phyloP scores from a whole-genome alignment of 2,113 vertebrate species.

The Vanacampus margaritifer region DNA sequence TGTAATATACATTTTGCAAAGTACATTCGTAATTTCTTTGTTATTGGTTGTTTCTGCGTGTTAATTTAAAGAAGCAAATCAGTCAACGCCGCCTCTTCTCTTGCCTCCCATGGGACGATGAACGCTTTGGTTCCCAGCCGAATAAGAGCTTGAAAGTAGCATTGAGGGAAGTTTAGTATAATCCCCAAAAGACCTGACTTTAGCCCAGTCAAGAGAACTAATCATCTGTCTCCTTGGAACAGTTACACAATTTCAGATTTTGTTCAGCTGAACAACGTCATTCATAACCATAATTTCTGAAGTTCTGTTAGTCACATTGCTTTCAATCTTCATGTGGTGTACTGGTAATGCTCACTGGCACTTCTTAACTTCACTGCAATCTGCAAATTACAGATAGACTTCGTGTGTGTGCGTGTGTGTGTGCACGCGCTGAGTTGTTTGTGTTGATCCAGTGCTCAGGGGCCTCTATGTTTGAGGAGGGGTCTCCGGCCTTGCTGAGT shows the following conservation, averaged over 20 bases:
- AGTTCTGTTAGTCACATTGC: background rate
- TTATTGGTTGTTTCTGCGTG: background rate
- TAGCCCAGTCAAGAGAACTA: background rate
- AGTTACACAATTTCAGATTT: background rate
- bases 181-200: background rate
- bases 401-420: conserved; percentile 1
- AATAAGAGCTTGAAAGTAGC: conserved; percentile 14
- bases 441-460: conserved; percentile 61
- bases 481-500: conserved; percentile 65
- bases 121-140: conserved; percentile 56
- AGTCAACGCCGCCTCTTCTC: conserved; percentile 29
- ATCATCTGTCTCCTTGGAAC: background rate
- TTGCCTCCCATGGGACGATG: conserved; percentile 49
- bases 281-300: background rate
- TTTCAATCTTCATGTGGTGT: conserved; percentile 1
- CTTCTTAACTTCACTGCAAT: conserved; percentile 24
- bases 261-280: conserved; percentile 3
- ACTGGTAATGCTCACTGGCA: conserved; percentile 24
- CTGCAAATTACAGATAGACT: conserved; percentile 24
- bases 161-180: background rate
- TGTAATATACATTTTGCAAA: background rate
- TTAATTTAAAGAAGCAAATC: conserved; percentile 15
- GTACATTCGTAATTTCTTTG: background rate
- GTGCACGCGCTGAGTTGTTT: conserved; percentile 39
- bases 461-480: conserved; percentile 71